Conservation (phyloP, 2,888 invertebrate species). For the Diachrysia chrysitis region DNA sequence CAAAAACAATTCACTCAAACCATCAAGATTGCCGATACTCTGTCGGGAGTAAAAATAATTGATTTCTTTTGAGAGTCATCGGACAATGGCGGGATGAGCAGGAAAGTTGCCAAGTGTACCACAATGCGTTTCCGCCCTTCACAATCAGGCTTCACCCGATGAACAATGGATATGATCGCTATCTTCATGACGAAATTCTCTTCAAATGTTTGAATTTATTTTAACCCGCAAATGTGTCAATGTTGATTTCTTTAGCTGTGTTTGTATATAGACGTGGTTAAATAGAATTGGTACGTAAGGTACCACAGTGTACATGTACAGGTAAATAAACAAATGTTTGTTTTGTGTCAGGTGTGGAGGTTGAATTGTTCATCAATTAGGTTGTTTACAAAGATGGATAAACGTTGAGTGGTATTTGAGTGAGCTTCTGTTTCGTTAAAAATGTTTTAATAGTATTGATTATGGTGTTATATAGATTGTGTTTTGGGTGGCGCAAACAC, state of each 20-base stretch:
- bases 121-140: conserved; percentile 7
- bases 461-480: no score
- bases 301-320: no score
- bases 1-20: not conserved
- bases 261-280: not conserved
- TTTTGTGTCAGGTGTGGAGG: no score
- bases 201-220: not conserved
- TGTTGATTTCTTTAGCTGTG: not conserved
- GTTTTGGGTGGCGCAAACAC: no score
- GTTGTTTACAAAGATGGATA: no score
- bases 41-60: not conserved
- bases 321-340: no score
- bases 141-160: not conserved
- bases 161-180: conserved; percentile 3
- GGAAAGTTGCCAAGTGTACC: not conserved
- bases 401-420: no score
- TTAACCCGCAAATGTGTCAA: not conserved
- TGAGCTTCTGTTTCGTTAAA: no score
- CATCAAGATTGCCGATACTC: not conserved
- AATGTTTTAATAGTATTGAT: no score
- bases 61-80: conserved; percentile 3
- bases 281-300: not conserved
- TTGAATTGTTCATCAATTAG: no score
- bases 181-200: not conserved
- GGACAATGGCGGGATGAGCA: not conserved